Evolutionary conservation across 1,140 invertebrate species (phyloP).

Genomic region (Leptonema lineaticorne): DNA sequence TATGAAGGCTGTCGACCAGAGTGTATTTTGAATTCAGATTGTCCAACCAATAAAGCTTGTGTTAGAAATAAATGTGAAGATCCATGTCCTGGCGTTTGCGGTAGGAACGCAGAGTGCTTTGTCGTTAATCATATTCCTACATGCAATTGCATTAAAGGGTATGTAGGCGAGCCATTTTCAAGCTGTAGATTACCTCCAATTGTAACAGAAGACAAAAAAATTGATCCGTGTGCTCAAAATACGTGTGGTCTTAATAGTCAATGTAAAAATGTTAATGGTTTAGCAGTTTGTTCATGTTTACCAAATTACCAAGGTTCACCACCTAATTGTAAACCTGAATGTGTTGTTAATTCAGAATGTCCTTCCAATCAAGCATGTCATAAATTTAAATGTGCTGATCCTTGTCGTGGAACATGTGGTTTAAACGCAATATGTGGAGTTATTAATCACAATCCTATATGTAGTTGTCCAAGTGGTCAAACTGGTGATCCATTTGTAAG

Average conservation of each 20-base stretch:
- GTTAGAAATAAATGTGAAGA: conserved; percentile 73
- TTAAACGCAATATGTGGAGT: conserved; percentile 62
- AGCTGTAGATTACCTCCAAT: conserved; percentile 44
- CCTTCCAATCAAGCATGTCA: conserved; percentile 61
- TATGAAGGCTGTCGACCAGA: conserved; percentile 73
- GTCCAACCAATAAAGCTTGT: conserved; percentile 70
- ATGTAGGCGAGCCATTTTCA: conserved; percentile 73
- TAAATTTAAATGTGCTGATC: conserved; percentile 63
- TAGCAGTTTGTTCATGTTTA: conserved; percentile 66
- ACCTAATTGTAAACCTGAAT: conserved; percentile 63
- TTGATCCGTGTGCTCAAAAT: conserved; percentile 61
- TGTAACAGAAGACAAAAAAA: conserved; percentile 34
- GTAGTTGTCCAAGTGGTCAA: conserved; percentile 62
- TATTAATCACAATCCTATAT: conserved; percentile 69
- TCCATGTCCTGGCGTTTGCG: conserved; percentile 78
- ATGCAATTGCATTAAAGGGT: conserved; percentile 73
- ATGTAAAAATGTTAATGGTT: conserved; percentile 57
- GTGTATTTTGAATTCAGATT: conserved; percentile 77
- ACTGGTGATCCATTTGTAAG: conserved; percentile 66
- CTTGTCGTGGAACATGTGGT: conserved; percentile 64
- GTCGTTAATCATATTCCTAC: conserved; percentile 75
- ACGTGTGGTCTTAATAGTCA: conserved; percentile 68
- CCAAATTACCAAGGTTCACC: conserved; percentile 61
- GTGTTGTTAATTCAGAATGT: conserved; percentile 64
- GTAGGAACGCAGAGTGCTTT: conserved; percentile 72